Evolutionary conservation across 2,888 invertebrate species (phyloP).

Genomic region (Rhagonycha lutea): DNA sequence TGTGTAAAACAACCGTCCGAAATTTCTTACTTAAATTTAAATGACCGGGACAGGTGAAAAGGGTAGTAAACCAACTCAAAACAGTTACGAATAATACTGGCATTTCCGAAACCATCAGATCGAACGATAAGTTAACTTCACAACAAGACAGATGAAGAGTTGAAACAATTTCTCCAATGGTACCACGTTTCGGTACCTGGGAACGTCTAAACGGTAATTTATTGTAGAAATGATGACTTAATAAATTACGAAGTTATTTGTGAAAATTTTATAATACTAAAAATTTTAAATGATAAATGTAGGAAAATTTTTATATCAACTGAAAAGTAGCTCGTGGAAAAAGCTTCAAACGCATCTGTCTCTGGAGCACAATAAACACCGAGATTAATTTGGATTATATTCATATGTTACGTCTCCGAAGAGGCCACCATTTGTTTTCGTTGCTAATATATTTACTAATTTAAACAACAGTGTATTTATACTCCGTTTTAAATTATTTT

Average conservation of each 20-base stretch:
- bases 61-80: neutral
- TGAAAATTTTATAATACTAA: neutral
- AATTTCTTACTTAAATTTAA: neutral
- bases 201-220: neutral
- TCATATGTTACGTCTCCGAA: slow-evolving; percentile 11
- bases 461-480: neutral
- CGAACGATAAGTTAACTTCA: neutral
- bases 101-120: neutral
- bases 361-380: slow-evolving; percentile 15
- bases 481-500: neutral
- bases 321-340: neutral
- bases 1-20: neutral
- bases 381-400: slow-evolving; percentile 19
- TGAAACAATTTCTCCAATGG: neutral
- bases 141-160: neutral
- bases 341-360: slow-evolving; percentile 4
- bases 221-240: neutral
- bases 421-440: neutral
- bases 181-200: neutral
- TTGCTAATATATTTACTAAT: neutral
- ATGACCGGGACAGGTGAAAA: neutral
- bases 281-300: neutral
- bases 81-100: neutral
- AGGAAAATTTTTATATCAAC: neutral
- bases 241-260: neutral